These are phyloP conservation scores for Macropis europaea DNA, from an alignment of 2,888 invertebrate species.

Conservation along the genomic window DNA sequence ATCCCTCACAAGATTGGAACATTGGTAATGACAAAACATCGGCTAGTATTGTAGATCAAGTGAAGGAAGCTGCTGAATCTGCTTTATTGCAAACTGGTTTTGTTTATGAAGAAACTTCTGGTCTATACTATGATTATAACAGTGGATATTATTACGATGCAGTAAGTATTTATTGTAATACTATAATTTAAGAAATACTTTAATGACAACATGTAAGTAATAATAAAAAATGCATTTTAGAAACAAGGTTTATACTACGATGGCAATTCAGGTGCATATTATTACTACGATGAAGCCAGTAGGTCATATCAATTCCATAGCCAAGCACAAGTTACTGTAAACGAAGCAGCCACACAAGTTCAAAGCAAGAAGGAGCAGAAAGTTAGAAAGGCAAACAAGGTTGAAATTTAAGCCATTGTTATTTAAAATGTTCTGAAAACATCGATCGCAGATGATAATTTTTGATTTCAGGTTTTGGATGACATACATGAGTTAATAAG, in stretches of 20 bases:
- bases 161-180: conserved; percentile 81
- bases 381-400: conserved; percentile 60
- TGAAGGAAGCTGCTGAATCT: conserved; percentile 88
- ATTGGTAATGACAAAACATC: conserved; percentile 57
- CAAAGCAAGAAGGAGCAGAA: conserved; percentile 66
- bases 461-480: conserved; percentile 73
- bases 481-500: conserved; percentile 76
- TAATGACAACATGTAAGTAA: not conserved
- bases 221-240: conserved; percentile 80
- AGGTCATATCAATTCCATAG: conserved; percentile 91
- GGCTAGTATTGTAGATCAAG: conserved; percentile 86
- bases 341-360: conserved; percentile 26
- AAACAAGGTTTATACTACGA: conserved; percentile 94
- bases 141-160: conserved; percentile 95
- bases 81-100: conserved; percentile 87
- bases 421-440: not conserved
- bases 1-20: conserved; percentile 60
- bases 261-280: conserved; percentile 91
- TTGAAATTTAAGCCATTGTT: conserved; percentile 12
- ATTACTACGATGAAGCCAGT: conserved; percentile 88
- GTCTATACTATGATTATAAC: conserved; percentile 93
- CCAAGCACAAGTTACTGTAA: conserved; percentile 82
- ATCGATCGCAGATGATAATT: conserved; percentile 5
- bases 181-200: not conserved
- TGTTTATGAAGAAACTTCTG: conserved; percentile 92